phyloP scores from a whole-genome alignment of 2,113 vertebrate genomes.

The Sciurus niger region DNA sequence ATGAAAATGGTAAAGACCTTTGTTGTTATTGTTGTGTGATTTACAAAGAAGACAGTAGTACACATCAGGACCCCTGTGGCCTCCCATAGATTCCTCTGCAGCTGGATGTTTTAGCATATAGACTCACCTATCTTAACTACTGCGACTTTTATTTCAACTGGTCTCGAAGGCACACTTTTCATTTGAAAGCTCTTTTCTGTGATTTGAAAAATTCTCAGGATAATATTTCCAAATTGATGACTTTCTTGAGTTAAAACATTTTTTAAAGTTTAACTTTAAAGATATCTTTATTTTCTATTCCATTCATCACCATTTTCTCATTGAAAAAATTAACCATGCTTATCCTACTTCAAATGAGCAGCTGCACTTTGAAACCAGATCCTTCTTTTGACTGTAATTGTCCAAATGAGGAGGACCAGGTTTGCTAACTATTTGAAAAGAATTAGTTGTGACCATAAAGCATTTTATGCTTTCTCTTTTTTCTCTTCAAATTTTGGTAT shows the following conservation, averaged over 20 bases:
- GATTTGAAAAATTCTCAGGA: constrained; percentile 70
- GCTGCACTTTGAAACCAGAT: constrained; percentile 84
- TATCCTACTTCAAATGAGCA: constrained; percentile 82
- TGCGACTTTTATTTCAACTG: constrained; percentile 54
- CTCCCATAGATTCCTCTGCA: background rate
- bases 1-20: background rate
- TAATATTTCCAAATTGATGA: constrained; percentile 79
- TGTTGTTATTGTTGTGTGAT: background rate
- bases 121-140: background rate
- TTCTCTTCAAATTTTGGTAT: constrained; percentile 47
- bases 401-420: constrained; percentile 72
- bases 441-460: constrained; percentile 77
- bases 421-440: constrained; percentile 70
- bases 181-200: constrained; percentile 61
- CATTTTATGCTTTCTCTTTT: constrained; percentile 41
- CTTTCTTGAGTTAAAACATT: constrained; percentile 73
- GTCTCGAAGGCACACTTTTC: constrained; percentile 55
- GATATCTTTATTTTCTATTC: constrained; percentile 77
- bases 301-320: constrained; percentile 79
- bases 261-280: constrained; percentile 62
- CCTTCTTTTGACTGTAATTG: constrained; percentile 72
- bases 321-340: constrained; percentile 80
- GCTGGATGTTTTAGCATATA: background rate
- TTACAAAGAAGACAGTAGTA: background rate
- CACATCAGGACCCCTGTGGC: background rate